Percentiles rank a stretch among this genome's conserved stretches.
These are phyloP conservation scores for Perithous albicinctus DNA, from an alignment of 2,888 invertebrate genomes.

Conservation along the genomic window DNA sequence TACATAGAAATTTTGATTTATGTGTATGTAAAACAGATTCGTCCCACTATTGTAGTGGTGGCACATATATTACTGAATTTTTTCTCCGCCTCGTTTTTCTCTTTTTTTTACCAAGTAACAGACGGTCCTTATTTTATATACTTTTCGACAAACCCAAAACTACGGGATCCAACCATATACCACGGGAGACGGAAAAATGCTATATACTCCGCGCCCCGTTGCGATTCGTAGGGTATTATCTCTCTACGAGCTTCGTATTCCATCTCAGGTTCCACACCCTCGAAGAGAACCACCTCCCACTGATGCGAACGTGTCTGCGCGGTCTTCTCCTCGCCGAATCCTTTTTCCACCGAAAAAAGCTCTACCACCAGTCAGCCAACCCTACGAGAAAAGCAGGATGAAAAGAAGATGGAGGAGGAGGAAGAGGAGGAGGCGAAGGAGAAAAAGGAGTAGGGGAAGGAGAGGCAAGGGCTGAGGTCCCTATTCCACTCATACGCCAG, in stretches of 20 bases:
- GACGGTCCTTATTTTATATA: conserved; percentile 50
- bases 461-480: conserved; percentile 40
- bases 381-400: conserved; percentile 48
- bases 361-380: conserved; percentile 61
- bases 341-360: conserved; percentile 68
- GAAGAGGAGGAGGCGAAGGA: conserved; percentile 5
- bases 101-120: conserved; percentile 13
- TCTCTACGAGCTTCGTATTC: conserved; percentile 47
- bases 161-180: conserved; percentile 36
- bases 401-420: not conserved
- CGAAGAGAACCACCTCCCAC: conserved; percentile 60
- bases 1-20: too few relatives aligned
- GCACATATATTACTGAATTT: not conserved
- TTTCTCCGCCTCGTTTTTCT: not conserved
- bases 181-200: conserved; percentile 47
- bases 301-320: conserved; percentile 67
- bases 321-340: conserved; percentile 62
- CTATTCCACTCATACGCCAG: conserved; percentile 65
- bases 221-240: conserved; percentile 64
- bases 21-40: not conserved
- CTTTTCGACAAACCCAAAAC: conserved; percentile 50
- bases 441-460: not conserved
- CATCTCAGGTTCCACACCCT: conserved; percentile 58
- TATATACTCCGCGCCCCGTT: conserved; percentile 61
- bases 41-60: not conserved